A percentile compares a stretch with the other conserved stretches of the same genome.
These are phyloP conservation scores for Hylomyscus alleni DNA, from an alignment of 2,797 vertebrate genomes.

Conservation along the genomic window DNA sequence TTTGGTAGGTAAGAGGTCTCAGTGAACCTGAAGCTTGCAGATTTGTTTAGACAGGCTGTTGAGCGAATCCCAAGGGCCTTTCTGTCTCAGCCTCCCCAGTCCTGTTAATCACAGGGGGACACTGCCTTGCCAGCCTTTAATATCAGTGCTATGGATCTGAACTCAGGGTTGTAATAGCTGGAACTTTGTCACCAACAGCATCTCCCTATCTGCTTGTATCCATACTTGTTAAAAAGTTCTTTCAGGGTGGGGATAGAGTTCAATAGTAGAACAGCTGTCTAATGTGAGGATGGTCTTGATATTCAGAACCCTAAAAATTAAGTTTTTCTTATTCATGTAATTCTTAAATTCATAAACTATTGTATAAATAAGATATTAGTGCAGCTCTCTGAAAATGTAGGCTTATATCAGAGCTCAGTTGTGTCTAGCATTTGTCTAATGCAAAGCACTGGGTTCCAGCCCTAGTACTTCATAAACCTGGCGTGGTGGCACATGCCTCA, in stretches of 20 bases:
- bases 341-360: background rate
- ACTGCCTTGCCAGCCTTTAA: background rate
- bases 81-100: background rate
- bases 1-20: background rate
- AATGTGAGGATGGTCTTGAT: background rate
- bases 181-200: background rate
- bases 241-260: background rate
- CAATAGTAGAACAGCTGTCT: background rate
- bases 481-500: background rate
- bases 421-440: background rate
- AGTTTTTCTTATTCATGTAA: background rate
- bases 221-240: background rate
- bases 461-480: background rate
- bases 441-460: background rate
- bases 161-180: background rate
- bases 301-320: background rate
- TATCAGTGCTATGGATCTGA: background rate
- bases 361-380: background rate
- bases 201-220: background rate
- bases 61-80: background rate
- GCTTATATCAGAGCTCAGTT: background rate
- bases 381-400: conserved; percentile 13
- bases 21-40: background rate
- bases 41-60: background rate
- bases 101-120: background rate